Base-by-base conservation (phyloP, 1,140 invertebrate species). In the Anthonomus grandis region DNA sequence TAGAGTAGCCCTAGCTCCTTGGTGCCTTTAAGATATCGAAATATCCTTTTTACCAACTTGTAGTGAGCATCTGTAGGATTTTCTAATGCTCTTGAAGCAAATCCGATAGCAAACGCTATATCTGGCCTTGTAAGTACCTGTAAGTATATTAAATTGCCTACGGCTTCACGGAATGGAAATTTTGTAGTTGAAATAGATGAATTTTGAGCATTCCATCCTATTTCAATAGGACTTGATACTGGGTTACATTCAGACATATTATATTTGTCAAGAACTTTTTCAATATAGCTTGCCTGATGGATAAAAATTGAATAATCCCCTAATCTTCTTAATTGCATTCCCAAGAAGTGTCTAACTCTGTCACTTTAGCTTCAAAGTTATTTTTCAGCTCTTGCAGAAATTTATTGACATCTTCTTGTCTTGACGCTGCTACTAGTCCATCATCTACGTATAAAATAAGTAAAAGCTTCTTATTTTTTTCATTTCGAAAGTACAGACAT, bases 101-200 rank as follows among this genome's bases (percentile, higher is more conserved):
- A 15, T 4, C 13, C 17, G 3, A 50, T 8, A 6, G 31, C 27
- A 36, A n/a, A 39, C 17, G 9, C 21, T 48, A 72, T 64, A 64
- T 79, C 73, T 47, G 75, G 76, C 38, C 77, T 42, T 41, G 76
- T 74, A 13, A 58, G 60, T n/a, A 50, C 61, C 2, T 66, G 57
- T 2, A 77, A 42, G 63, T 76, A 76, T 15, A 46, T 56, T 19
- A 56, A 24, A 36, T 10, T 27, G 17, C 51, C 52, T 24, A 48
- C 49, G 62, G 68, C 59, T 63, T 68, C 25, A 19, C 37, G 47
- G 76, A 76, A 10, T 10, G n/a, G n/a, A n/a, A n/a, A n/a, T n/a
- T n/a, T n/a, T n/a, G n/a, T n/a, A n/a, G n/a, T n/a, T n/a, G n/a
- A n/a, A n/a, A n/a, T n/a, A n/a, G n/a, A n/a, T n/a, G n/a, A n/a